Base-by-base conservation (phyloP, 2,113 vertebrate species). In the Chascanopsetta lugubris region DNA sequence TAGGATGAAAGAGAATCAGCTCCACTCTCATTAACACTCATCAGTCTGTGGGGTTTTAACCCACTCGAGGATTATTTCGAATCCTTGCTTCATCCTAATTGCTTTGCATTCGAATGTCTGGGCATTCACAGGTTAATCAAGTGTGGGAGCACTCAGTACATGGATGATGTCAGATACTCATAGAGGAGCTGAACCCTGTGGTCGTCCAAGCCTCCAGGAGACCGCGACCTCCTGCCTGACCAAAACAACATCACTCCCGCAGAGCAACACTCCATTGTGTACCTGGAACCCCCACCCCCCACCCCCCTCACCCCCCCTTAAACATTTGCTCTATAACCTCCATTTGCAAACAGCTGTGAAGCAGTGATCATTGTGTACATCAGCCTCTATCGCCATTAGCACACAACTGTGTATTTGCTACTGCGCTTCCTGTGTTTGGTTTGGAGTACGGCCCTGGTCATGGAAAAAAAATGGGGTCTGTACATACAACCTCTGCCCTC, bases 351-450 rank as follows among this genome's bases (percentile, higher is more conserved):
- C 64, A 63, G 32, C 57, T 67, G 57, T 7, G 24, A 38, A 24
- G 30, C 10, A 5, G 7, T 36, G 32, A 62, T 38, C 24, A 15
- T 21, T 32, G 20, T 56, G 30, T 24, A 21, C 18, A 8, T 2
- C 10, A 32, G 32, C 25, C 48, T 58, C 12, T 2, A 38, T 27
- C n/a, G 20, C 40, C 26, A 18, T 40, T 47, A 67, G 29, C 22
- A 49, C 42, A 45, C 13, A 61, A 71, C 40, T 40, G 7, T 11
- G 26, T 40, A 69, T 66, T 69, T 82, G 11, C 70, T 36, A 12
- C 66, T 10, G 22, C 56, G 36, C 45, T 84, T 65, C 64, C 34
- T 38, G 10, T 80, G 62, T 86, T 82, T 80, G 76, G 51, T 66
- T 69, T 67, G 6, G 15, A 40, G 20, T 10, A 12, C 53, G n/a